phyloP scores from a whole-genome alignment of 2,797 vertebrate species.

The Apodemus agrarius region DNA sequence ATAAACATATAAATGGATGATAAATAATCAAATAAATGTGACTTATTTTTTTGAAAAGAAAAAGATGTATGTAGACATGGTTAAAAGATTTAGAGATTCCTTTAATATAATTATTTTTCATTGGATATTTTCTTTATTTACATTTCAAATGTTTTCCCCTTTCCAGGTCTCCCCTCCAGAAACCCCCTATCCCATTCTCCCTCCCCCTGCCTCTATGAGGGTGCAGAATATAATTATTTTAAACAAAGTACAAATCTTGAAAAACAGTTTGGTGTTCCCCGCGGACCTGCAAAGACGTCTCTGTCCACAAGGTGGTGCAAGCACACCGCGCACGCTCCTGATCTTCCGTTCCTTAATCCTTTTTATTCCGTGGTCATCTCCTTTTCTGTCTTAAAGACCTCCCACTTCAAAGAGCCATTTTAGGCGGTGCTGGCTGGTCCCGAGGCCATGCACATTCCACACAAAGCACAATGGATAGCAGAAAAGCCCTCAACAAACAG shows the following conservation, averaged over 20 bases:
- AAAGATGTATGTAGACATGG: not conserved
- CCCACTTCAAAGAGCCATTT: conserved; percentile 63
- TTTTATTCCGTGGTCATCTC: conserved; percentile 15
- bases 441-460: conserved; percentile 28
- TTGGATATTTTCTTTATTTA: no score
- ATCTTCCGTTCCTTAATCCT: conserved; percentile 19
- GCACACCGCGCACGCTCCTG: not conserved
- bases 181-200: no score
- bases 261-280: not conserved
- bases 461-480: conserved; percentile 52
- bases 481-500: conserved; percentile 59
- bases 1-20: not conserved
- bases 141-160: no score
- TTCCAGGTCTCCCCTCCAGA: no score
- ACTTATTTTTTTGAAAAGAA: not conserved
- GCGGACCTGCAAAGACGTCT: conserved; percentile 13
- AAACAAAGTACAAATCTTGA: not conserved
- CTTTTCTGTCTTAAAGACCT: conserved; percentile 54
- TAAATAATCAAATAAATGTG: not conserved
- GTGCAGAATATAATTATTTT: not conserved
- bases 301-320: conserved; percentile 74
- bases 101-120: not conserved
- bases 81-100: not conserved
- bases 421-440: conserved; percentile 34
- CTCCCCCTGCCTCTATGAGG: no score